phyloP scores from a whole-genome alignment of 2,888 invertebrate genomes.

The Portevinia maculata region DNA sequence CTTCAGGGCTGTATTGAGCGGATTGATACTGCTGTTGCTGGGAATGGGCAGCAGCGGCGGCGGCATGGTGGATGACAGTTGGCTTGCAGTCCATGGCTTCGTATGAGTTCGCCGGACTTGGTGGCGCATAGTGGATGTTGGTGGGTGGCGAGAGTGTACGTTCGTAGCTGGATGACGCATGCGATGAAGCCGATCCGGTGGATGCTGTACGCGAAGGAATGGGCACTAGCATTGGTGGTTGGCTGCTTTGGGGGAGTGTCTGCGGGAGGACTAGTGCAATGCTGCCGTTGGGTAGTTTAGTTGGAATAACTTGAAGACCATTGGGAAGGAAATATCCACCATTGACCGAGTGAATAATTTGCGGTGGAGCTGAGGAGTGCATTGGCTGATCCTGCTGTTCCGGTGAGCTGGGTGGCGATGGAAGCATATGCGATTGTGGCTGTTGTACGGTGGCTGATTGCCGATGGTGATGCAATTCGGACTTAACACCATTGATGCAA shows the following conservation, averaged over 20 bases:
- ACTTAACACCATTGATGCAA: slow-evolving; percentile 85
- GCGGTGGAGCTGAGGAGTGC: slow-evolving; percentile 77
- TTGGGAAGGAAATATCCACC: slow-evolving; percentile 87
- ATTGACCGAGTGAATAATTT: slow-evolving; percentile 82
- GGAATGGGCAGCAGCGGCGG: slow-evolving; percentile 82
- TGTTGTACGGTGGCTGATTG: slow-evolving; percentile 75
- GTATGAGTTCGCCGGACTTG: slow-evolving; percentile 84
- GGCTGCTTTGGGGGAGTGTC: slow-evolving; percentile 86
- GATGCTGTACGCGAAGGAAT: slow-evolving; percentile 90
- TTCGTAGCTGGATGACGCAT: slow-evolving; percentile 84
- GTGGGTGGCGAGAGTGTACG: slow-evolving; percentile 83
- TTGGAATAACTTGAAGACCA: slow-evolving; percentile 91
- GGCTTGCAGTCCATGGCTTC: slow-evolving; percentile 83
- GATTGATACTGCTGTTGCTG: slow-evolving; percentile 53
- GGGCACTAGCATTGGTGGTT: slow-evolving; percentile 88
- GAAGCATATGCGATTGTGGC: slow-evolving; percentile 85
- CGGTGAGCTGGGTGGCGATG: slow-evolving; percentile 82
- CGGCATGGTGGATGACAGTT: slow-evolving; percentile 84
- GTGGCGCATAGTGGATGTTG: slow-evolving; percentile 84
- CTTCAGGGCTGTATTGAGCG: slow-evolving; percentile 61
- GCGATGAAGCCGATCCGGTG: slow-evolving; percentile 87
- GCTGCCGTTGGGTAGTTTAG: slow-evolving; percentile 91
- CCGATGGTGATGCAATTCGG: slow-evolving; percentile 80
- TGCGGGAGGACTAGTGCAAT: slow-evolving; percentile 91
- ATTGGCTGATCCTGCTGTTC: slow-evolving; percentile 78